These are phyloP conservation scores for Malacoraja senta DNA, from an alignment of 2,797 vertebrate genomes.

Conservation along the genomic window DNA sequence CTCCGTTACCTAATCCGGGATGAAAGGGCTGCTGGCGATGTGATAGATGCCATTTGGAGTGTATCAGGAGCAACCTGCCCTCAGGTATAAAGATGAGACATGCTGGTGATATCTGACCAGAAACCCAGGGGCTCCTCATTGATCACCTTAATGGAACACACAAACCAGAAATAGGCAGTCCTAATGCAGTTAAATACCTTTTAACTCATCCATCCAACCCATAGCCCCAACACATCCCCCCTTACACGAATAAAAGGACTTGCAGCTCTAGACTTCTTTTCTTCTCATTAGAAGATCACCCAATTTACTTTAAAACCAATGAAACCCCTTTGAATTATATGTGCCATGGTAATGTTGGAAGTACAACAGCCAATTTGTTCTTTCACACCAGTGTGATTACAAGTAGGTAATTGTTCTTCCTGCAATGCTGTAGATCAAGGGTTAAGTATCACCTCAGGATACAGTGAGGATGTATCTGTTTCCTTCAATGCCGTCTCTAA, in stretches of 20 bases:
- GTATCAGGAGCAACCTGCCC: slow-evolving; percentile 48
- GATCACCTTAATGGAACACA: slow-evolving; percentile 40
- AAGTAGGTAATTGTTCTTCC: too few species aligned
- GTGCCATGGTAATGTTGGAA: too few species aligned
- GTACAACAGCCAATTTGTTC: too few species aligned
- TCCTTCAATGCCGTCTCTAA: too few species aligned
- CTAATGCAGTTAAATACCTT: background rate
- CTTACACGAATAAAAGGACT: too few species aligned
- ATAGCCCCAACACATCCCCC: too few species aligned
- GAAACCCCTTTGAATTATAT: background rate
- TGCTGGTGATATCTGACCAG: slow-evolving; percentile 53
- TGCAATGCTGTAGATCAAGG: too few species aligned
- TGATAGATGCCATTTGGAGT: slow-evolving; percentile 65
- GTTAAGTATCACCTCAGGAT: too few species aligned
- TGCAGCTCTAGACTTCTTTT: too few species aligned
- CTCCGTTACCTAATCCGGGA: slow-evolving; percentile 68
- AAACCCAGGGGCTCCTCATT: slow-evolving; percentile 42
- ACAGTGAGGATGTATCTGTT: too few species aligned
- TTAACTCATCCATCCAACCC: background rate
- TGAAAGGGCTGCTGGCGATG: slow-evolving; percentile 68
- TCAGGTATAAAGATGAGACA: slow-evolving; percentile 57
- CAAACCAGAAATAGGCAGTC: background rate
- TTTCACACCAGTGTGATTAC: too few species aligned
- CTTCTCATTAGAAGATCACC: too few species aligned
- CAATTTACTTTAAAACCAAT: background rate